Base-by-base conservation (phyloP, 2,113 vertebrate species). In the Cichladusa arquata region DNA sequence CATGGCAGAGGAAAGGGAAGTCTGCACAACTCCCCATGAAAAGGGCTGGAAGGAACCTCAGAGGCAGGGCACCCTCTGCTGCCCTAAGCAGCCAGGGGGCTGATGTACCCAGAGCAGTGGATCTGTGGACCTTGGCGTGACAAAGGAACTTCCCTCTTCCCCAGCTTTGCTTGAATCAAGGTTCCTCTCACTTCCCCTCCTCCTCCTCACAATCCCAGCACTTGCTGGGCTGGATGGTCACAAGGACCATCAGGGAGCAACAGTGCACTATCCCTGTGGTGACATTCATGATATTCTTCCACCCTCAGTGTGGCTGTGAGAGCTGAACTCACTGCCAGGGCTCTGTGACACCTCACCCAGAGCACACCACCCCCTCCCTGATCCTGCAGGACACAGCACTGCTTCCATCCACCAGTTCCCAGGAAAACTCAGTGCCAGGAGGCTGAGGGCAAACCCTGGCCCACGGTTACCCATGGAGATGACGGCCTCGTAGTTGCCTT, bases 401-500 rank as follows among this genome's bases (percentile, higher is more conserved):
- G 40, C 61, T 81, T 45, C 85, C 53, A 38, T 25, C 61, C 34
- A 4, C 53, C 85, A 5, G 51, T 2, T 40, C 79, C 86, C 8
- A 0, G 84, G 66, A 60, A 76, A 74, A 24, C 19, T 69, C 11
- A 7, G 22, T 3, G 24, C 48, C 61, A 11, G 54, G n/a, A 67
- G 57, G 62, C 79, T 51, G 50, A 16, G 54, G 74, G 53, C 38
- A 45, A 80, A 53, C 3, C 67, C 92, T 51, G 34, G 78, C 57
- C 69, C 6, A 4, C 36, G 47, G 90, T 98, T 98, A 98, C 98
- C 98, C 96, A 98, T 97, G 12, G 98, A 98, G 50, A 98, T 95
- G 94, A 98, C 97, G 3, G 98, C 98, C 90, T 98, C 97, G 6
- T 98, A 98, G 97, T 98, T 98, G 93, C 98, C 97, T 18, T 98